Evolutionary conservation across 2,888 invertebrate genomes (phyloP).

Genomic region (Rhaphigaster nebulosa): DNA sequence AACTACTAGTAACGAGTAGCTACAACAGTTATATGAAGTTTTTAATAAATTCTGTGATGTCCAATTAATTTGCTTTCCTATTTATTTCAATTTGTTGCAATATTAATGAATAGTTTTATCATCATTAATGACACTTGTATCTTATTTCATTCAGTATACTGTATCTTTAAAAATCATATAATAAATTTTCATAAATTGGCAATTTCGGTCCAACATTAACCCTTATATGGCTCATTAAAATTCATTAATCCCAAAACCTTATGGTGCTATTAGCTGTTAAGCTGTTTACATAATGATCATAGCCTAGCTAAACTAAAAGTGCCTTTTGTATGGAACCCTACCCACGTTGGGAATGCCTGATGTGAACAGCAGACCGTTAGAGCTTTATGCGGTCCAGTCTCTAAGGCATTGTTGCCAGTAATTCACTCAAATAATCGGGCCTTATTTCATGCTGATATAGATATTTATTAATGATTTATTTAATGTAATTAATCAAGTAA

Average conservation of each 20-base stretch:
- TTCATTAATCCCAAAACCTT: conserved; percentile 1
- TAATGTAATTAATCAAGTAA: neutral
- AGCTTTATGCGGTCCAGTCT: neutral
- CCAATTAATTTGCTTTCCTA: neutral
- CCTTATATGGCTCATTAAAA: neutral
- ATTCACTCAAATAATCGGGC: neutral
- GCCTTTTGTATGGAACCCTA: neutral
- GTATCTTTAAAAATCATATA: too few species aligned
- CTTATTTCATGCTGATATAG: neutral
- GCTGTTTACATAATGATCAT: neutral
- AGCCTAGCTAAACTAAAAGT: neutral
- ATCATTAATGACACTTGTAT: neutral
- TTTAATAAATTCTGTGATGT: neutral
- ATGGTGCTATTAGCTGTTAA: neutral
- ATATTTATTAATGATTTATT: neutral
- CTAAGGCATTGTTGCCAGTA: neutral
- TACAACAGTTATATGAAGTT: neutral
- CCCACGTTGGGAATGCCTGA: neutral
- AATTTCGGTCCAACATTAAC: neutral
- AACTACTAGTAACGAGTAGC: too few species aligned
- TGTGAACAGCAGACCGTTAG: neutral
- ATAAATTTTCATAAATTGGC: neutral
- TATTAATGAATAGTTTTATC: neutral
- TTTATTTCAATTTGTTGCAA: neutral
- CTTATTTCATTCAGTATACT: neutral